Evolutionary conservation across 2,113 vertebrate species (phyloP), one percentile per base, ranked within the genome.

Genomic region (Suncus etruscus): DNA sequence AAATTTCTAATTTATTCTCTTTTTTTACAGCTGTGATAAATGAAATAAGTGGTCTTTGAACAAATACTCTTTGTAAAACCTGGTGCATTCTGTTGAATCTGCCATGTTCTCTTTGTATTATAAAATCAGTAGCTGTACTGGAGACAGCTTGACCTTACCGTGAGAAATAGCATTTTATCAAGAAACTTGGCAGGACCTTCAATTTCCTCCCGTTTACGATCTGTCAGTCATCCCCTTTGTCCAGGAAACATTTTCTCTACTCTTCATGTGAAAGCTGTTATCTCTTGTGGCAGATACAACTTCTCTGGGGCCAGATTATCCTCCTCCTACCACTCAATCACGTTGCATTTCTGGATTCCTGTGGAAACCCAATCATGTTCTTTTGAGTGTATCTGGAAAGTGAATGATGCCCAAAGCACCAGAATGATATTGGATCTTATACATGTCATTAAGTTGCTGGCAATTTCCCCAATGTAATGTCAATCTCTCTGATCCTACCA

Each of bases 111-210:
- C 85, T 82, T 89, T 94, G 89, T 93, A 76, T 89, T 94, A 84
- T 58, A 79, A 93, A 94, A 96, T 84, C 91, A 92, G 91, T 93
- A 91, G 83, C 78, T 72, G 50, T 48, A 31, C 85, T 73, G 76
- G 75, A 94, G 81, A 86, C 83, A 93, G 94, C 54, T 93, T 94
- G 95, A 96, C 94, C 96, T 94, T 96, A 88, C 92, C 91, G 92
- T 96, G 95, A 97, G 96, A 96, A 97, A 95, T 83, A 91, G 86
- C 93, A 95, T 95, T 96, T 96, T 96, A 93, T 95, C 94, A 93
- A 72, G 93, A 79, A 95, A 93, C 92, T 95, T 97, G 96, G 95
- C 95, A 95, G 83, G 81, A 91, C 39, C 87, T 93, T 94, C 91
- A 87, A 48, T 95, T 97, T 96, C 96, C 96, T 96, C 89, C 89